Base-by-base conservation (phyloP, 2,888 invertebrate species). In the Eugnorisma glareosa region DNA sequence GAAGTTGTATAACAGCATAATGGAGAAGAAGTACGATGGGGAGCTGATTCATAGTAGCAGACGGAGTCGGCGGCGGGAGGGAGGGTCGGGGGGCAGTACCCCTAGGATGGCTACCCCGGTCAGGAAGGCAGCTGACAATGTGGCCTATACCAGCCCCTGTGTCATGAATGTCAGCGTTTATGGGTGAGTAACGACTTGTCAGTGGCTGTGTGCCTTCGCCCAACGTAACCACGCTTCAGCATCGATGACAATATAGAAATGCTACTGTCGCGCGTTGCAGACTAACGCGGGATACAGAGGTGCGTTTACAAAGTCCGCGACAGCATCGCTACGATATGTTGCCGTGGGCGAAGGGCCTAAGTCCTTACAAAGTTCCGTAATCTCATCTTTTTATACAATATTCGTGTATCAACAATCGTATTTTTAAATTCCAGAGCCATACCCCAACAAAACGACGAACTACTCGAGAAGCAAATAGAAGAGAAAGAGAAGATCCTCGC, bases 401-500 rank as follows among this genome's bases (percentile, higher is more conserved):
- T 31, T 18, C 8, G 10, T 31, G 10, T 67, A 57, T 64, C 11
- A 66, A 69, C 8, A 13, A 59, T 15, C 21, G 7, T 64, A 1
- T 1, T 37, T 67, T 71, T 31, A 0, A 54, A 63, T 93, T 93
- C n/a, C 92, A 97, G 97, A 61, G 93, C 97, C 84, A 90, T 96
- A 64, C 96, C 97, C 1, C 97, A 97, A 87, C 93, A 97, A 67
- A 95, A 97, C 89, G 98, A 97, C 92, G 97, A 97, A 7, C 97
- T 97, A 0, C 97, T 98, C 70, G 97, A 97, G 86, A 97, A 97
- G 86, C 98, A 98, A 85, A 98, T 98, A 61, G 98, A 97, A 91
- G 97, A 97, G 83, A 98, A 98, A 91, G 98, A 98, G 88, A 98
- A 97, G 91, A 97, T 98, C 35, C 93, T 98, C 24, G 98, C 98